Evolutionary conservation across 2,113 vertebrate species (phyloP), one percentile per base, ranked within the genome.

Genomic region (Myiozetetes cayanensis): DNA sequence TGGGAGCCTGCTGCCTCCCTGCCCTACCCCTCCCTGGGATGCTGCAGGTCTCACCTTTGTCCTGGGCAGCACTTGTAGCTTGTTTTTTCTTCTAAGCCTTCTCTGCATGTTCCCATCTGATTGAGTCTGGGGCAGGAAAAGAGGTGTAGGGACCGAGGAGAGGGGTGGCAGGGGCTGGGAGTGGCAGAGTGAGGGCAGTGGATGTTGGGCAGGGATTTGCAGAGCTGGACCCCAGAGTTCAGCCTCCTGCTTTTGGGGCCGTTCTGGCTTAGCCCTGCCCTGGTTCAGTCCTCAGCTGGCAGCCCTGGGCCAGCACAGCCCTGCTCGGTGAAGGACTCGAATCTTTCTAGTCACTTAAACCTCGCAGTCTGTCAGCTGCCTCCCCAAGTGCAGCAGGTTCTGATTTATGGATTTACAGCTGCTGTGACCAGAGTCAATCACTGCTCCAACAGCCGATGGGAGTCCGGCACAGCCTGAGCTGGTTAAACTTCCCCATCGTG

Each of bases 221-320:
- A 9, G 39, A 44, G 56, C 67, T 46, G 71, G 44, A 65, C 24
- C 18, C 44, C 21, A 8, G 67, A 14, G 52, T 31, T 67, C 52
- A 55, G 49, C 35, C 67, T 30, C 2, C 0, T 44, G 46, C 46
- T 67, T 44, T 0, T 53, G 0, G 14, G 41, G 44, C 35, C 5
- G 0, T n/a, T 28, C 21, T 16, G 39, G 28, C 16, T 46, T 28
- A 44, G 25, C 35, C 21, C 50, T 52, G 53, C 39, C 30, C 30
- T 13, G 10, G 74, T 6, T 43, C 77, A 14, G 24, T 18, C 23
- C 25, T 5, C 11, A 8, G 35, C 1, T 41, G 49, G 52, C 52
- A 31, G 9, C 35, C 43, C 44, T 1, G 4, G 55, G 73, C 30
- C 53, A 8, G 61, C n/a, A 2, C 8, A 56, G 58, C 46, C 47